phyloP scores from a whole-genome alignment of 2,888 invertebrate species.

The Hemistola chrysoprasaria region DNA sequence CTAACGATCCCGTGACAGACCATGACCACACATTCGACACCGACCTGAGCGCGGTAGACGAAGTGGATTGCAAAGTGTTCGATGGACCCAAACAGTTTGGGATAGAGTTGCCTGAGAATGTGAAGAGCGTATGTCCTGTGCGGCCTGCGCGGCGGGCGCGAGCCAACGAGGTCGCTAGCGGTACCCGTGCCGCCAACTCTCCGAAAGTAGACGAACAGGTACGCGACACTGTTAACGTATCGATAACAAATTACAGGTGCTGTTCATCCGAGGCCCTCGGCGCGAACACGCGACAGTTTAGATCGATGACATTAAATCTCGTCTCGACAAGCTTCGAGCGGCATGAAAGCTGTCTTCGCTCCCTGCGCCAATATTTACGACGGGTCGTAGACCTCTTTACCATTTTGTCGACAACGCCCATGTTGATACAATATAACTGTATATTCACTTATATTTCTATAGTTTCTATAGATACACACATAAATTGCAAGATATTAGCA shows the following conservation, averaged over 20 bases:
- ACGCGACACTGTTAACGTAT: conserved; percentile 77
- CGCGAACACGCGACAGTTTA: conserved; percentile 47
- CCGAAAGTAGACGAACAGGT: conserved; percentile 81
- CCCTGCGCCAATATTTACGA: conserved; percentile 41
- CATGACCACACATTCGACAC: conserved; percentile 76
- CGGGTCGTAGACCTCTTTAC: conserved; percentile 55
- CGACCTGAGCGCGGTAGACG: conserved; percentile 59
- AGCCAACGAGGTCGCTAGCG: conserved; percentile 79
- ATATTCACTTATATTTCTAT: conserved; percentile 31
- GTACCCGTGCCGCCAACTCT: conserved; percentile 72
- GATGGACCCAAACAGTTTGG: conserved; percentile 65
- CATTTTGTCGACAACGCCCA: conserved; percentile 42
- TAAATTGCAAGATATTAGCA: conserved; percentile 43
- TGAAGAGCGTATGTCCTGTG: conserved; percentile 69
- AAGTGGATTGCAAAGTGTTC: conserved; percentile 67
- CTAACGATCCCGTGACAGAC: conserved; percentile 87
- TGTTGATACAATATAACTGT: conserved; percentile 46
- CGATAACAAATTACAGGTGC: conserved; percentile 73
- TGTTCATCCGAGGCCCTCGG: conserved; percentile 46
- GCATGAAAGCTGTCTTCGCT: conserved; percentile 53
- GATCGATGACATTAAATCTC: conserved; percentile 50
- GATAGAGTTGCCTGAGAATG: conserved; percentile 64
- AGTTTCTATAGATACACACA: conserved; percentile 34
- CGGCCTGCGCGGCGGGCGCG: conserved; percentile 73
- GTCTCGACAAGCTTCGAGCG: conserved; percentile 31